Evolutionary conservation across 2,888 invertebrate genomes (phyloP), one percentile per base, ranked within the genome.

Genomic region (Melolontha melolontha): DNA sequence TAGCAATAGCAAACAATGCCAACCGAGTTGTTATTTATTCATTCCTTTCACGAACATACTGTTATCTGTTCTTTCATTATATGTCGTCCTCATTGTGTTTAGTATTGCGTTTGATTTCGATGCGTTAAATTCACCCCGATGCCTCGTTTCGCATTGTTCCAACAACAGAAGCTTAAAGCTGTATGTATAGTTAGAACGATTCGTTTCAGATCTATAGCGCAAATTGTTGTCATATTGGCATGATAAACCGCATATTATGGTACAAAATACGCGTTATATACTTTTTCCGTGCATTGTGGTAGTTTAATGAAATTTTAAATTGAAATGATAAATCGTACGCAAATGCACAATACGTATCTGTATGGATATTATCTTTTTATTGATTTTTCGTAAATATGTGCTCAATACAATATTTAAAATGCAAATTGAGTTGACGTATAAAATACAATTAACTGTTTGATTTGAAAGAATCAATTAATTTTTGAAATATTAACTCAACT

Each of bases 181-280:
- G 14, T 62, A 16, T 8, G 10, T 59, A 59, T 27, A 27, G 44
- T 44, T 29, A 29, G 29, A 6, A 4, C 29, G 57, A 29, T 34
- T 29, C 44, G 47, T 44, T 59, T 27, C 34, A 16, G 10, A 47
- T 62, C 34, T 47, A 17, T 16, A 8, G 22, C 29, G 27, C 44
- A 47, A 47, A 62, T 47, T 47, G 59, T 59, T 29, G 16, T 62
- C 59, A 44, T 62, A 62, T 62, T 47, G 34, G 47, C 59, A 47
- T 62, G 59, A 59, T 59, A 59, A 44, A 47, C 14, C 44, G 44
- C 34, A 62, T 47, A 34, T 62, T 47, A 47, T n/a, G 2, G 27
- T 44, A 27, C n/a, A 42, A 27, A n/a, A 6, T 57, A 22, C 27
- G 16, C 16, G 34, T 34, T 34, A 34, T 34, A 6, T 6, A 34